Evolutionary conservation across 2,888 invertebrate species (phyloP).

Genomic region (Antitype chi): DNA sequence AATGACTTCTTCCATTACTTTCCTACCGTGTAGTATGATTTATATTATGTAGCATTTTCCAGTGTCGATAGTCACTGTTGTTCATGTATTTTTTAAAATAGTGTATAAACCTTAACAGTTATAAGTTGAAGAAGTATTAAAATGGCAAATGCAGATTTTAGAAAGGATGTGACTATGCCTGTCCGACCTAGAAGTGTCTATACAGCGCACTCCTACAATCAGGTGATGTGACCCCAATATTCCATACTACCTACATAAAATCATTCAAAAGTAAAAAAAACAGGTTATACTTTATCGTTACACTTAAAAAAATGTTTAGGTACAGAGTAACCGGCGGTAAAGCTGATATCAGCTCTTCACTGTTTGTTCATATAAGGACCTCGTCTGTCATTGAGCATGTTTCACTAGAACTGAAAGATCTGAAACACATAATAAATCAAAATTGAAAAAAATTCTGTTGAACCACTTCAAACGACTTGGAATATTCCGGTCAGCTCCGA

Average conservation of each 20-base stretch:
- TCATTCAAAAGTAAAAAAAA: neutral
- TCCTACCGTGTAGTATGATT: slow-evolving; percentile 79
- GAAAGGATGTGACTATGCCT: slow-evolving; percentile 87
- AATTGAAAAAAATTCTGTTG: neutral
- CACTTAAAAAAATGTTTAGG: neutral
- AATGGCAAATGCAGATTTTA: slow-evolving; percentile 89
- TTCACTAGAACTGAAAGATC: neutral
- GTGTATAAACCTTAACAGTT: slow-evolving; percentile 81
- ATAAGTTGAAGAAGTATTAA: slow-evolving; percentile 84
- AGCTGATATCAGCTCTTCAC: neutral
- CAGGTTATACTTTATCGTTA: neutral
- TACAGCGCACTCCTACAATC: slow-evolving; percentile 92
- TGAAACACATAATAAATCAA: neutral
- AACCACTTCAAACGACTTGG: neutral
- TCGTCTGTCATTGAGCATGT: neutral
- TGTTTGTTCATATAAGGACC: neutral
- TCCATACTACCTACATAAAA: neutral
- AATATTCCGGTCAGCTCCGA: neutral
- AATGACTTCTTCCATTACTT: slow-evolving; percentile 77
- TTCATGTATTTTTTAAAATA: slow-evolving; percentile 87
- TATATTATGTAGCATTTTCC: slow-evolving; percentile 88
- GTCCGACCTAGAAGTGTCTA: slow-evolving; percentile 93
- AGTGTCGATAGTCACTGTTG: slow-evolving; percentile 82
- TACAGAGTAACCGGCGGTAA: neutral
- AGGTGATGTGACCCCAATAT: slow-evolving; percentile 74